Percentiles rank a stretch among this genome's conserved stretches.
Evolutionary conservation across 2,888 invertebrate species (phyloP).

Genomic region (Graphium colonna): DNA sequence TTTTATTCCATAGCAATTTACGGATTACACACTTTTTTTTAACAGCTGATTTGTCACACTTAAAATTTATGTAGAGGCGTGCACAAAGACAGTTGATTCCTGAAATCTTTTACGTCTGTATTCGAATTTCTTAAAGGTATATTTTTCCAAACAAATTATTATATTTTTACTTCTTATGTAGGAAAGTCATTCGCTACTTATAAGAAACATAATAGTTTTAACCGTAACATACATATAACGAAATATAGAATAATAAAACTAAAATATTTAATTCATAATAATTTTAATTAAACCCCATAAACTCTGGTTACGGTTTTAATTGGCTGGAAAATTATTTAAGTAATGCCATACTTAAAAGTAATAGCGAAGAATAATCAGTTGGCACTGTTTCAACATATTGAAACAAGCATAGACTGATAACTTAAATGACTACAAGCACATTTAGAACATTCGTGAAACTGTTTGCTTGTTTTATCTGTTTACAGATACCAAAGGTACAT

Average conservation of each 20-base stretch:
- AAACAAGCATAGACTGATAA: not conserved
- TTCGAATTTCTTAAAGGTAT: too few species aligned
- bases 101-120: too few species aligned
- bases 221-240: not conserved
- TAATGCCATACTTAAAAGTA: not conserved
- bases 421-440: not conserved
- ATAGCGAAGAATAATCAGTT: too few species aligned
- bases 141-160: too few species aligned
- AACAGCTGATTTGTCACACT: too few species aligned
- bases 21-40: too few species aligned
- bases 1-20: too few species aligned
- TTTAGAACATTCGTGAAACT: constrained; percentile 34
- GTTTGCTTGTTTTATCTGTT: constrained; percentile 36
- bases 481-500: constrained; percentile 35
- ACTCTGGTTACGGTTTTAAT: not conserved
- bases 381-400: not conserved
- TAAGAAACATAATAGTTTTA: not conserved
- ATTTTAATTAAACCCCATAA: not conserved
- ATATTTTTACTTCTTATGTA: too few species aligned
- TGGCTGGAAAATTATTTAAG: not conserved
- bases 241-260: not conserved
- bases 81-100: too few species aligned
- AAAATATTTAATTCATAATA: not conserved
- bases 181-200: too few species aligned
- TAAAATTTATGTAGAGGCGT: too few species aligned